phyloP scores from a whole-genome alignment of 37 sponge, comb jelly and placozoan species.

The Mnemiopsis leidyi region DNA sequence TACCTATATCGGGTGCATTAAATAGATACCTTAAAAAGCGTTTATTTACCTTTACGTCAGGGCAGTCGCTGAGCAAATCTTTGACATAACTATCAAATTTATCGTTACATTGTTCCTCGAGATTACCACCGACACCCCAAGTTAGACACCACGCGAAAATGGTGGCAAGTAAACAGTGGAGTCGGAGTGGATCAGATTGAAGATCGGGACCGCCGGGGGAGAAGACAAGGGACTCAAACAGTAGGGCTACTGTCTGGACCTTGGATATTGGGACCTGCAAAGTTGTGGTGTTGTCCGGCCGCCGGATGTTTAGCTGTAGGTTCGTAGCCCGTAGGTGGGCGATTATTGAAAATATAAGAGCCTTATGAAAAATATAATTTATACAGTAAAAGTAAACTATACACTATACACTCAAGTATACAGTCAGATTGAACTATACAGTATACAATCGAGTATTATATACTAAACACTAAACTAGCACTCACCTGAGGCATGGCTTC shows the following conservation, averaged over 20 bases:
- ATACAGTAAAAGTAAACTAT: no score
- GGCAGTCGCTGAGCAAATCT: slow-evolving; percentile 83
- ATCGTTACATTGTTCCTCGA: slow-evolving; percentile 85
- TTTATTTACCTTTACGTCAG: slow-evolving; percentile 79
- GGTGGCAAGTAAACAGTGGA: slow-evolving; percentile 87
- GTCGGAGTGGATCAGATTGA: slow-evolving; percentile 73
- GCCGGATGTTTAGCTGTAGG: no score
- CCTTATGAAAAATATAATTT: no score
- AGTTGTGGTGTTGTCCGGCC: no score
- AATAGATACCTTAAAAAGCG: neutral
- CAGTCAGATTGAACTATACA: no score
- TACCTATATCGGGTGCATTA: no score
- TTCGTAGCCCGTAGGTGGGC: no score
- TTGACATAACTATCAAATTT: slow-evolving; percentile 84
- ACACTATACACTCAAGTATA: no score
- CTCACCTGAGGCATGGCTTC: slow-evolving; percentile 85
- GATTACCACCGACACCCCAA: slow-evolving; percentile 93
- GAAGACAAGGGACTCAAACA: slow-evolving; percentile 78
- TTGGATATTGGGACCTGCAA: slow-evolving; percentile 84
- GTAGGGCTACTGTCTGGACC: slow-evolving; percentile 75
- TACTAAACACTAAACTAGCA: neutral
- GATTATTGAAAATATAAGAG: no score
- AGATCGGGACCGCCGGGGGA: slow-evolving; percentile 71
- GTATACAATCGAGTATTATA: no score
- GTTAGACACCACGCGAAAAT: slow-evolving; percentile 87